A percentile compares a stretch with the other conserved stretches of the same genome.
These are phyloP conservation scores for Romanogobio albipinnatus DNA, from an alignment of 2,113 vertebrate genomes.

Conservation along the genomic window DNA sequence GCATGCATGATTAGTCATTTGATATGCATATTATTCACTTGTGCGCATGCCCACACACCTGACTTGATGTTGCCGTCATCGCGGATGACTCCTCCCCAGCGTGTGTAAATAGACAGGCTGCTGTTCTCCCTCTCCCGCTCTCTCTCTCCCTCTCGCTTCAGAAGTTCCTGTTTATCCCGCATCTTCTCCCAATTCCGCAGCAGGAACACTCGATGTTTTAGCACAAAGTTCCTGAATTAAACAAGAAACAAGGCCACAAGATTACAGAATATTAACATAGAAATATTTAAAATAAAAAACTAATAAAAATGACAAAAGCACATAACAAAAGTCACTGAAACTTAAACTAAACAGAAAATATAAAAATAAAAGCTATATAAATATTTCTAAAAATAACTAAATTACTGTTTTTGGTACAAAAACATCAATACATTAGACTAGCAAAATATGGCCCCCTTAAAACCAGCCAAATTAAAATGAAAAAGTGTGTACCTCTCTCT, in stretches of 20 bases:
- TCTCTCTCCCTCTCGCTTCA: slow-evolving; percentile 87
- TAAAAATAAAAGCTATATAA: no score
- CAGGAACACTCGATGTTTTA: slow-evolving; percentile 94
- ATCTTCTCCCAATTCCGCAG: slow-evolving; percentile 98
- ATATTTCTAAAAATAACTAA: background rate
- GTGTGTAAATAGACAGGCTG: slow-evolving; percentile 82
- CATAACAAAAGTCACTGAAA: no score
- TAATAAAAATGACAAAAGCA: no score
- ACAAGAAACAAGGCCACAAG: background rate
- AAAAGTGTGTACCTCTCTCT: slow-evolving; percentile 85
- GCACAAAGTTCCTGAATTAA: slow-evolving; percentile 89
- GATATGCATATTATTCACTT: no score
- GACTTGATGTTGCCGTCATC: slow-evolving; percentile 98
- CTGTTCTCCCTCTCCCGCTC: slow-evolving; percentile 71
- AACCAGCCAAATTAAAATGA: background rate
- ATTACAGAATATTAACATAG: no score
- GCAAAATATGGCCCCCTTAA: background rate
- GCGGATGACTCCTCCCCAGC: slow-evolving; percentile 92
- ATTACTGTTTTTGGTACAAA: background rate
- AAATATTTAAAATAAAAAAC: no score
- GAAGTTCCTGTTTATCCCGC: slow-evolving; percentile 91
- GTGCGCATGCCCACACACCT: slow-evolving; percentile 70
- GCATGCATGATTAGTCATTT: background rate
- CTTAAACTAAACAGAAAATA: no score
- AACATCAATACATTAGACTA: background rate